Base-by-base conservation (phyloP, 1,140 invertebrate species). In the Micrasema minimum region DNA sequence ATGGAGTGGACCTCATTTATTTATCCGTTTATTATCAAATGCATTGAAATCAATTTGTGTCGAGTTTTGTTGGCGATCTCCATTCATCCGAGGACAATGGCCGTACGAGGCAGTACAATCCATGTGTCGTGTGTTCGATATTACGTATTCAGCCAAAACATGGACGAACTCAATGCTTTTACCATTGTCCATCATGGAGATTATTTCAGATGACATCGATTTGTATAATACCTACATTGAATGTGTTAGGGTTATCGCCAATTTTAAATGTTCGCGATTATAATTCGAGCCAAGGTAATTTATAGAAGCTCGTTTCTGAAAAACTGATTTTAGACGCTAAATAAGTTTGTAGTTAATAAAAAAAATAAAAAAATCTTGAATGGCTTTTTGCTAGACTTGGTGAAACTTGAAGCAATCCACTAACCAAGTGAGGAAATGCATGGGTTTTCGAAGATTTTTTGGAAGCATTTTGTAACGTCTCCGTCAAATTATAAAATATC, bases 11-110 rank as follows among this genome's bases (percentile, higher is more conserved):
- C 66, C 65, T 72, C 71, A 69, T 72, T 68, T 69, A 72, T 72
- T 68, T 69, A 69, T 72, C 48, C 71, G 71, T 64, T 59, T 72
- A 72, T 72, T 68, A 72, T 72, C 45, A 69, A 69, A 68, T 53
- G 66, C 71, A 72, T 69, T 68, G 55, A 55, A 72, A 72, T 72
- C 71, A 72, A 72, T 72, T 72, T 72, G 71, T 68, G 71, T 62
- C 57, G 66, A 45, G 64, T 69, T 69, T 69, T 69, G 67, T 69
- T 41, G 53, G 26, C 41, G 66, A 67, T 67, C 37, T 48, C 31
- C 50, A 67, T 67, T 67, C 50, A 67, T 38, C 23, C 41, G 38
- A 14, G 38, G 38, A 69, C 66, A 69, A 69, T 59, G 43, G 64
- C 2, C 46, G 23, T 37, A 37, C 16, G 16, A n/a, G 51, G 23